Evolutionary conservation across 2,888 invertebrate species (phyloP).

Genomic region (Heteropelma amictum): DNA sequence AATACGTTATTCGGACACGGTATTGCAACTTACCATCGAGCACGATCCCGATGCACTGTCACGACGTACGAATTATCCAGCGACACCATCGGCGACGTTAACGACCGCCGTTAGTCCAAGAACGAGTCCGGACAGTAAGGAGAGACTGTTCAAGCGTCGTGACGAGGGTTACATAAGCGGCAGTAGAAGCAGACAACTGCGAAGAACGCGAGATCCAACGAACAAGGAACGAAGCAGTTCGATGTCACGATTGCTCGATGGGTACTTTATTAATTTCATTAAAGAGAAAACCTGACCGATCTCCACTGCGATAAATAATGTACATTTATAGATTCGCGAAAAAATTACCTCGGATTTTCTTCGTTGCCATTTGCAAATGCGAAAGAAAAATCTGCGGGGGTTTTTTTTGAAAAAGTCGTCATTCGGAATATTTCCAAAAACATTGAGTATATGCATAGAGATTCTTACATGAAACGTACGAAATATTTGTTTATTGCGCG

Average conservation of each 20-base stretch:
- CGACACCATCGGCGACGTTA: conserved; percentile 76
- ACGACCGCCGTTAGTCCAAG: conserved; percentile 76
- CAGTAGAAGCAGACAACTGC: conserved; percentile 82
- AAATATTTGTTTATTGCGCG: too few species aligned
- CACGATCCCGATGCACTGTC: conserved; percentile 89
- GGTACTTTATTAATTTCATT: conserved; percentile 78
- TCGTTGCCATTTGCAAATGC: too few species aligned
- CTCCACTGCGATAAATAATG: background rate
- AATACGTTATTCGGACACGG: conserved; percentile 85
- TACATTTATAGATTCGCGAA: background rate
- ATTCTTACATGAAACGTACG: too few species aligned
- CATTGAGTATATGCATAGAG: too few species aligned
- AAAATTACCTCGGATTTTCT: too few species aligned
- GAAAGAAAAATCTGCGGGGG: too few species aligned
- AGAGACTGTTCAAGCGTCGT: conserved; percentile 80
- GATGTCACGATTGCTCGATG: conserved; percentile 90
- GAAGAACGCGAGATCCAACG: conserved; percentile 80
- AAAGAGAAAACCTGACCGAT: background rate
- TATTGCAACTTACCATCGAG: conserved; percentile 91
- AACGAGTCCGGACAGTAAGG: conserved; percentile 77
- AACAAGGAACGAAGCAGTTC: conserved; percentile 92
- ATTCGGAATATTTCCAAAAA: too few species aligned
- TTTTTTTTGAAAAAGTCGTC: too few species aligned
- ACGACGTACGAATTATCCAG: conserved; percentile 78
- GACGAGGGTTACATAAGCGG: conserved; percentile 83